Evolutionary conservation across 2,888 invertebrate genomes (phyloP).

Genomic region (Junonia oenone): DNA sequence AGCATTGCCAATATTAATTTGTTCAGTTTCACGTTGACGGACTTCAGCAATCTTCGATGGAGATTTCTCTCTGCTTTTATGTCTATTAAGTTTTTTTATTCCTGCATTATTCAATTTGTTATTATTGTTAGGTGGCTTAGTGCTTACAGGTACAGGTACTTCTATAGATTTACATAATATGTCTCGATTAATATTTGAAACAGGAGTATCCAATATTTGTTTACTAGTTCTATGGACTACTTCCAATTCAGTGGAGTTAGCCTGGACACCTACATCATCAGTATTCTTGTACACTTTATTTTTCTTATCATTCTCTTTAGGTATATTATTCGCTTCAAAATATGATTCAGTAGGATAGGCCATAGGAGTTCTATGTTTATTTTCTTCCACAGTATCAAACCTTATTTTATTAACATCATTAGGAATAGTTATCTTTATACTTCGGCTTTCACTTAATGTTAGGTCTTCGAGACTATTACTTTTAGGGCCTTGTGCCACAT

Average conservation of each 20-base stretch:
- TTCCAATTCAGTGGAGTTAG: neutral
- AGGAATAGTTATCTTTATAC: constrained; percentile 32
- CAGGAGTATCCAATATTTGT: neutral
- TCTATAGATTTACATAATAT: neutral
- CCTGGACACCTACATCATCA: constrained; percentile 11
- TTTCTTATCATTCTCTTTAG: neutral
- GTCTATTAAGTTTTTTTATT: neutral
- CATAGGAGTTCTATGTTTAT: neutral
- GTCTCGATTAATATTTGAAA: neutral
- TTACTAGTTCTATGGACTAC: neutral
- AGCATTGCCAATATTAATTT: neutral
- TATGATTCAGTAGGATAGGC: neutral
- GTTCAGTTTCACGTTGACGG: neutral
- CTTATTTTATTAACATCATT: constrained; percentile 21
- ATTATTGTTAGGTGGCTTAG: neutral
- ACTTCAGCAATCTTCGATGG: neutral
- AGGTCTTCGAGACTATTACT: neutral
- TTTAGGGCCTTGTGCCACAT: constrained; percentile 8
- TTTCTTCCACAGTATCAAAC: neutral
- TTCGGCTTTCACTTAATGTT: neutral
- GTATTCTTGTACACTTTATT: constrained; percentile 3
- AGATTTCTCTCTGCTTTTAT: neutral
- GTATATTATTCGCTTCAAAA: neutral
- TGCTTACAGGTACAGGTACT: neutral
- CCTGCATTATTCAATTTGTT: neutral